Conservation (phyloP, 2,888 invertebrate genomes). For the Coleophora flavipennella region DNA sequence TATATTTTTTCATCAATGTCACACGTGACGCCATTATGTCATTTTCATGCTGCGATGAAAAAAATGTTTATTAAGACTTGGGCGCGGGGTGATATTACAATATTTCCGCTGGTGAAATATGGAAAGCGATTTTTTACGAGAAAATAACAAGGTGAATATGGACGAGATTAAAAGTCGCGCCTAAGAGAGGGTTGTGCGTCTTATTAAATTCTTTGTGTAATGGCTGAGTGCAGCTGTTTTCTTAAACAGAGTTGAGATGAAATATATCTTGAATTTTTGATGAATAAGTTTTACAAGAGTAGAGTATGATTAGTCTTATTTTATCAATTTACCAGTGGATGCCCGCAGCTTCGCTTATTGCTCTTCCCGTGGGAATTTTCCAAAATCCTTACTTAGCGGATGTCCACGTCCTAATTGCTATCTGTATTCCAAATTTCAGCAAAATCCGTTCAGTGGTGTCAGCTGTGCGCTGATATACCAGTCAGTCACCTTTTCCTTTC, state of each 20-base stretch:
- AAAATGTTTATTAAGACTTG: slow-evolving; percentile 70
- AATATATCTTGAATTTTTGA: too few species aligned
- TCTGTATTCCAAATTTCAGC: too few species aligned
- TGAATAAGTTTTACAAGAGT: background rate
- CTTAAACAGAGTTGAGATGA: background rate
- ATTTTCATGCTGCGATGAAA: slow-evolving; percentile 66
- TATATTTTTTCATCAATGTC: slow-evolving; percentile 73
- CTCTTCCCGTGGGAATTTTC: too few species aligned
- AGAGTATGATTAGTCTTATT: background rate
- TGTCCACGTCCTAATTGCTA: too few species aligned
- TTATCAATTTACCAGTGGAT: background rate
- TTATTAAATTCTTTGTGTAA: slow-evolving; percentile 25
- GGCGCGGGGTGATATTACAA: slow-evolving; percentile 61
- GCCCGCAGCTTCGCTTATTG: too few species aligned
- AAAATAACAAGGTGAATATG: slow-evolving; percentile 64
- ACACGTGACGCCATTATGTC: slow-evolving; percentile 71
- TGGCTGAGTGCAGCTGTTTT: slow-evolving; percentile 7
- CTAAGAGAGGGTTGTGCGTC: slow-evolving; percentile 41
- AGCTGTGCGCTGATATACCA: too few species aligned
- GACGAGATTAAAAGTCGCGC: slow-evolving; percentile 52
- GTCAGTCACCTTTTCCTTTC: too few species aligned
- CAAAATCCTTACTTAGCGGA: too few species aligned
- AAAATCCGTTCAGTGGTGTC: too few species aligned
- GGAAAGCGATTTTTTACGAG: slow-evolving; percentile 70
- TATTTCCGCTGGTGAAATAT: slow-evolving; percentile 69